Percentiles rank a stretch among this genome's conserved stretches.
These are phyloP conservation scores for Deroplatys truncata DNA, from an alignment of 2,888 invertebrate species.

Conservation along the genomic window DNA sequence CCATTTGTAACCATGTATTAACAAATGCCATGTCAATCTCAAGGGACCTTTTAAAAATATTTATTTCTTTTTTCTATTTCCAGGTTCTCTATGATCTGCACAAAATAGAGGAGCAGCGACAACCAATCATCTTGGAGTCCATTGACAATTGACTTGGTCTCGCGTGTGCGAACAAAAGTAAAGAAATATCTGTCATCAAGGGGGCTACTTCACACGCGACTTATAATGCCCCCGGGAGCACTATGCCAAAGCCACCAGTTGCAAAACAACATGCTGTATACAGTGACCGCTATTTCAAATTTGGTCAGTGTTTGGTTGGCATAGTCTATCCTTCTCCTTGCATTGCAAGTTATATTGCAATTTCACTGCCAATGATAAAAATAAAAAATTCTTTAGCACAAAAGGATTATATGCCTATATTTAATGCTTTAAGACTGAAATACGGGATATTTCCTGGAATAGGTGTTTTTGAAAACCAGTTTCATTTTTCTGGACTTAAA, in stretches of 20 bases:
- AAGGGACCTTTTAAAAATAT: background rate
- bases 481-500: background rate
- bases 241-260: background rate
- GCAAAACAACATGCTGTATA: constrained; percentile 45
- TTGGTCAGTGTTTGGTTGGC: constrained; percentile 5
- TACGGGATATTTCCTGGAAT: background rate
- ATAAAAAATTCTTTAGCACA: background rate
- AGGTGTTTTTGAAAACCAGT: background rate
- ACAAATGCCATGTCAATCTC: background rate
- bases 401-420: constrained; percentile 12
- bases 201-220: constrained; percentile 20
- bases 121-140: constrained; percentile 36
- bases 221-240: background rate
- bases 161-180: constrained; percentile 17
- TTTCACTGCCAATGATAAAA: constrained; percentile 10
- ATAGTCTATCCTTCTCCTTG: constrained; percentile 4
- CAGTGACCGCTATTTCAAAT: constrained; percentile 49
- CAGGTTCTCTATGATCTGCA: constrained; percentile 57
- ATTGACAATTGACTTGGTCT: constrained; percentile 44
- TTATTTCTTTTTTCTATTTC: constrained; percentile 22
- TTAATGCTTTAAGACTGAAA: background rate
- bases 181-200: constrained; percentile 2
- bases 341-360: constrained; percentile 1
- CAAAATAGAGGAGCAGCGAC: constrained; percentile 43
- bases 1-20: too few species aligned